Conservation (phyloP, 2,888 invertebrate genomes). For the Hirtodrosophila histrioides region DNA sequence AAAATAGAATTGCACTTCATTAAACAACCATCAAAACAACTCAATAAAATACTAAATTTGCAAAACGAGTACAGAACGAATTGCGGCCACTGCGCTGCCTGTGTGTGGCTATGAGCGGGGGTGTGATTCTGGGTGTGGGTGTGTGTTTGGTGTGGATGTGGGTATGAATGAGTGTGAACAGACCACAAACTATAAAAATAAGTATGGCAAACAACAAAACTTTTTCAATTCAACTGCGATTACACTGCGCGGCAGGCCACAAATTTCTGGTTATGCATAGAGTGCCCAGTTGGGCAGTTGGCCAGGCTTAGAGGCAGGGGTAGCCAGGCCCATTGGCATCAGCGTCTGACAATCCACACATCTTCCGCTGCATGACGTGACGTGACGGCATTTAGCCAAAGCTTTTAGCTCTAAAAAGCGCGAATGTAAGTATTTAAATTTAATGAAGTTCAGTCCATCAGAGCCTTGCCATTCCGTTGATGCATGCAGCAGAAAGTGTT, state of each 20-base stretch:
- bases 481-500: constrained; percentile 12
- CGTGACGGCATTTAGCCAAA: constrained; percentile 40
- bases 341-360: constrained; percentile 3
- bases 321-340: constrained; percentile 1
- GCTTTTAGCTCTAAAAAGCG: constrained; percentile 42
- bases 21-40: constrained; percentile 77
- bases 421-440: constrained; percentile 51
- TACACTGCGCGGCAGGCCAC: constrained; percentile 55
- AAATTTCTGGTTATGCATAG: constrained; percentile 33
- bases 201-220: constrained; percentile 57
- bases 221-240: constrained; percentile 74
- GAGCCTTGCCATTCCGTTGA: constrained; percentile 27
- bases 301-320: not conserved
- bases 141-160: constrained; percentile 13
- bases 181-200: constrained; percentile 48
- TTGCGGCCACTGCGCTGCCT: constrained; percentile 31
- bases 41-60: constrained; percentile 77
- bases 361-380: constrained; percentile 14
- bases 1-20: constrained; percentile 76
- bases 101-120: not conserved
- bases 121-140: constrained; percentile 9
- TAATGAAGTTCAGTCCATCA: constrained; percentile 71
- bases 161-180: constrained; percentile 1
- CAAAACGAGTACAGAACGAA: constrained; percentile 45
- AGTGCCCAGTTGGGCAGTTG: constrained; percentile 19